These are phyloP conservation scores for Brevimyrus niger DNA, from an alignment of 2,113 vertebrate species.

Conservation along the genomic window DNA sequence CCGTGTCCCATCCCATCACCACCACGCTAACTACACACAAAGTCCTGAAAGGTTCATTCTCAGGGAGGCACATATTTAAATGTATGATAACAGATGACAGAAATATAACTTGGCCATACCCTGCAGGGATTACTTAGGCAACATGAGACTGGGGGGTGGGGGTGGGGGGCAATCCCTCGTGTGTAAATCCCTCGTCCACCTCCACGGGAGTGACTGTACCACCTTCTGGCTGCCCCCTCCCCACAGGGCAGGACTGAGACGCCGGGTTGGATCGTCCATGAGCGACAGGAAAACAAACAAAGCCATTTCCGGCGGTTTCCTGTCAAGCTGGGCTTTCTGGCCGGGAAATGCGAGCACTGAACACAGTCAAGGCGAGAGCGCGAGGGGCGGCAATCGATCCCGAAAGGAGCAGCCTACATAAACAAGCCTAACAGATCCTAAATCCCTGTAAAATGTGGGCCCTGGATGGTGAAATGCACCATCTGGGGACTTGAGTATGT, in stretches of 20 bases:
- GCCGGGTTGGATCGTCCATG: background rate
- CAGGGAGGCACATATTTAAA: background rate
- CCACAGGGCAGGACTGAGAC: background rate
- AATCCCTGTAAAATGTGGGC: background rate
- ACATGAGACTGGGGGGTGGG: no score
- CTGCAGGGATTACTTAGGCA: background rate
- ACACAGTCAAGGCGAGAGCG: background rate
- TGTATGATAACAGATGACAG: background rate
- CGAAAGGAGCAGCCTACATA: conserved; percentile 6
- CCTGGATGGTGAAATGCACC: background rate
- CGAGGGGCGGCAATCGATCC: background rate
- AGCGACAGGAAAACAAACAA: background rate
- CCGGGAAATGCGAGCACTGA: background rate
- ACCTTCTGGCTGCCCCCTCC: background rate
- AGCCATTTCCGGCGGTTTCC: background rate
- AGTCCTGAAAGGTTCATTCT: background rate
- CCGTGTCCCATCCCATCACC: background rate
- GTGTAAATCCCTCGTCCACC: background rate
- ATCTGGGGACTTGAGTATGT: background rate
- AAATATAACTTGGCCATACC: background rate
- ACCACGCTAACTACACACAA: background rate
- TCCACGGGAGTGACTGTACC: background rate
- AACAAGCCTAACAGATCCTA: conserved; percentile 13
- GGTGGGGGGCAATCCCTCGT: no score
- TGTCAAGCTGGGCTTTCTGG: background rate